These are phyloP conservation scores for Hypotaenidia philippensis DNA, from an alignment of 2,797 vertebrate genomes.

Conservation along the genomic window DNA sequence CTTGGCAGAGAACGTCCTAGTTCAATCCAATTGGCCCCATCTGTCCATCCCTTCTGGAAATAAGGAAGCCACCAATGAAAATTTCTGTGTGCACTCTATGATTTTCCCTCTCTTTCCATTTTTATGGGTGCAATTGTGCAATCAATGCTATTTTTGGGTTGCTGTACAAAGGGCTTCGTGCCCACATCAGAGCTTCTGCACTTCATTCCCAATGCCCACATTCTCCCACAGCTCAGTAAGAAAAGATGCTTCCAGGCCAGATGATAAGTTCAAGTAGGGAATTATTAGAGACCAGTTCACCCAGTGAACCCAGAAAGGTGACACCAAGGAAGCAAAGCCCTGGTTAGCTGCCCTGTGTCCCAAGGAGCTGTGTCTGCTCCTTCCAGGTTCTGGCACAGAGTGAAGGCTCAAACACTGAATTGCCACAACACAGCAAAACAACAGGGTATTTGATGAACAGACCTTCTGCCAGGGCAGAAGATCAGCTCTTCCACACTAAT, in stretches of 20 bases:
- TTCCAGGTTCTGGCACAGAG: background rate
- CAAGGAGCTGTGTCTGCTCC: background rate
- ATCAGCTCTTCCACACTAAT: background rate
- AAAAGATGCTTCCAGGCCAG: background rate
- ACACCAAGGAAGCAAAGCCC: background rate
- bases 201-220: background rate
- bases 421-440: background rate
- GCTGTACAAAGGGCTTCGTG: background rate
- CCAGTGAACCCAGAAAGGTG: background rate
- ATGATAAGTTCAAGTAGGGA: background rate
- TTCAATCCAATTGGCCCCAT: conserved; percentile 47
- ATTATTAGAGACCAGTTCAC: background rate
- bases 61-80: conserved; percentile 28
- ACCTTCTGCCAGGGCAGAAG: background rate
- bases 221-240: background rate
- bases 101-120: conserved; percentile 17
- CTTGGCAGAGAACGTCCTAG: conserved; percentile 16
- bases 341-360: background rate
- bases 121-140: conserved; percentile 20
- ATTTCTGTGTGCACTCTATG: background rate
- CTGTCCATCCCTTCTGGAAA: conserved; percentile 49
- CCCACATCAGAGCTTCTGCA: background rate
- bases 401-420: background rate
- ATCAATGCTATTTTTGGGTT: background rate
- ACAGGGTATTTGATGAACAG: accelerated